Evolutionary conservation across 1,140 invertebrate genomes (phyloP).

Genomic region (Macrobrachium rosenbergii): DNA sequence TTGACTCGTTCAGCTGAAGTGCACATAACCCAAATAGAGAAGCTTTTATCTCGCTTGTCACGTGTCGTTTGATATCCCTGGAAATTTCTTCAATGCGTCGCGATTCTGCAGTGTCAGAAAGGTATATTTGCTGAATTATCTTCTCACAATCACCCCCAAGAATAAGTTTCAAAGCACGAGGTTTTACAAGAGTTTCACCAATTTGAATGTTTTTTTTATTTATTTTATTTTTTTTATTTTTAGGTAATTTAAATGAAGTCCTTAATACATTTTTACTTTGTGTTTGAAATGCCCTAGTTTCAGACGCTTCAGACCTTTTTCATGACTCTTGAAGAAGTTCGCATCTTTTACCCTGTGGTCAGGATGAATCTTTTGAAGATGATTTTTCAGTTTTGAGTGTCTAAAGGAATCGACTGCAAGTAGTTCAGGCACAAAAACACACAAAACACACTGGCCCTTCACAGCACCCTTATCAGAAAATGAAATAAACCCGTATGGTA

Average conservation of each 20-base stretch:
- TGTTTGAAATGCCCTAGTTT: too few relatives aligned
- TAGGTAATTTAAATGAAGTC: too few relatives aligned
- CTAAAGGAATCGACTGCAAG: not conserved
- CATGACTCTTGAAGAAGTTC: not conserved
- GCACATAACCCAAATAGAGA: slow-evolving; percentile 15
- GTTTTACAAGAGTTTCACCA: slow-evolving; percentile 14
- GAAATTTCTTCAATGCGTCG: too few relatives aligned
- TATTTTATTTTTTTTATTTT: too few relatives aligned
- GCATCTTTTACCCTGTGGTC: not conserved
- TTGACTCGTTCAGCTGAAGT: slow-evolving; percentile 27
- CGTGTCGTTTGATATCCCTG: too few relatives aligned
- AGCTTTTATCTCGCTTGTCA: too few relatives aligned
- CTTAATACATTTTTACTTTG: too few relatives aligned
- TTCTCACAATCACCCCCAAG: too few relatives aligned
- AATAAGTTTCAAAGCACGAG: not conserved
- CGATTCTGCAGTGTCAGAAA: too few relatives aligned
- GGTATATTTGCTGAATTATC: not conserved
- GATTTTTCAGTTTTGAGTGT: too few relatives aligned
- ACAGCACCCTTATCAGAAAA: slow-evolving; percentile 24
- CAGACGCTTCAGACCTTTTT: too few relatives aligned
- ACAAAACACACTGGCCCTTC: slow-evolving; percentile 26
- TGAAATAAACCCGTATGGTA: slow-evolving; percentile 21
- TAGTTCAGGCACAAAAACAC: slow-evolving; percentile 9
- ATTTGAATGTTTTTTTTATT: not conserved
- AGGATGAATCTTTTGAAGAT: not conserved